Conservation (phyloP, 2,888 invertebrate genomes). For the Trilocha varians region DNA sequence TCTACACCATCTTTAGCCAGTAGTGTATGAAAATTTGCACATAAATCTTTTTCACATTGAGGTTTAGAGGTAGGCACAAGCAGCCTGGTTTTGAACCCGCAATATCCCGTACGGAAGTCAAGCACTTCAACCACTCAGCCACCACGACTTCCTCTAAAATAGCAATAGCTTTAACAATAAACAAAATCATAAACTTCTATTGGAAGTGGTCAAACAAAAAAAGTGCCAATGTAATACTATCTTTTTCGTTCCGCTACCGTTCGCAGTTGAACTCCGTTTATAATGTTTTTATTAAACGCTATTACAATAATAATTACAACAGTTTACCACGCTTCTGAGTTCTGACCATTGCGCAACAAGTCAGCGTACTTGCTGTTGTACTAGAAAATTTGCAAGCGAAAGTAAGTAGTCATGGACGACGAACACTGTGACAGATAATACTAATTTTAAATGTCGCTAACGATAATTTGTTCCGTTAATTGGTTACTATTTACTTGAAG, state of each 20-base stretch:
- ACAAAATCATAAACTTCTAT: too few relatives aligned
- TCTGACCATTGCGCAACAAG: conserved; percentile 37
- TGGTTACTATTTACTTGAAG: background rate
- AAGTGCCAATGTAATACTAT: too few relatives aligned
- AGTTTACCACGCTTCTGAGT: conserved; percentile 43
- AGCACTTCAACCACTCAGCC: too few relatives aligned
- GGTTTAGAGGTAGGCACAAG: too few relatives aligned
- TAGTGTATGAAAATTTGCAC: too few relatives aligned
- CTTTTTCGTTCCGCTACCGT: conserved; percentile 36
- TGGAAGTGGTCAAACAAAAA: too few relatives aligned
- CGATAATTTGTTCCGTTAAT: background rate
- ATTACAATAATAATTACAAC: conserved; percentile 59
- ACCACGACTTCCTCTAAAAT: too few relatives aligned
- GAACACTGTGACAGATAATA: conserved; percentile 24
- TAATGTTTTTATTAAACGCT: conserved; percentile 53
- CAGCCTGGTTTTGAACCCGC: too few relatives aligned
- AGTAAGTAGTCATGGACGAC: conserved; percentile 32
- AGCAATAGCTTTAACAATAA: too few relatives aligned
- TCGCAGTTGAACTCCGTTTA: conserved; percentile 34
- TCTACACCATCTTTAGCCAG: too few relatives aligned
- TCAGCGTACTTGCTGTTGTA: conserved; percentile 23
- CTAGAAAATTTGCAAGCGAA: conserved; percentile 60
- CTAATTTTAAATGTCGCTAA: conserved; percentile 5
- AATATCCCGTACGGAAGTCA: too few relatives aligned
- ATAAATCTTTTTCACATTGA: too few relatives aligned